Percentiles rank a stretch among this genome's conserved stretches.
Conservation (phyloP, 1,140 invertebrate genomes). For the Alviniconcha marisindica region DNA sequence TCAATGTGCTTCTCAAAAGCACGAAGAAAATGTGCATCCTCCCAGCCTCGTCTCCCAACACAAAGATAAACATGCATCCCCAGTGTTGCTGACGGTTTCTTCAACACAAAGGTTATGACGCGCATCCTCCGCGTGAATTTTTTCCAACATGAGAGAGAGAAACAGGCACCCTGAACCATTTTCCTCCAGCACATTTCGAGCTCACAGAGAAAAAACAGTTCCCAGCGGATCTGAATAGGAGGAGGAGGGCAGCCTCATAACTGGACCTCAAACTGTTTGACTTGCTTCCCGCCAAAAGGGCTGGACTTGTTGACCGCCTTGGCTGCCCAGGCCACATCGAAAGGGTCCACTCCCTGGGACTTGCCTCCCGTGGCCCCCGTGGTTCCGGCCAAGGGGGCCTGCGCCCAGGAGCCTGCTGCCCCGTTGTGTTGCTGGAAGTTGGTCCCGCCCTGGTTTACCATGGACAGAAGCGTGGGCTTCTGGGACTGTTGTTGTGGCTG, state of each 20-base stretch:
- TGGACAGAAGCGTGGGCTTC: slow-evolving; percentile 60
- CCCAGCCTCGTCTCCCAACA: no score
- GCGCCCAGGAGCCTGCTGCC: slow-evolving; percentile 40
- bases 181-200: neutral
- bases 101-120: no score
- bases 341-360: slow-evolving; percentile 81
- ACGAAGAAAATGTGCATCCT: no score
- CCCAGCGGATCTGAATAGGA: neutral
- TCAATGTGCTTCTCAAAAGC: no score
- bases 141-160: no score
- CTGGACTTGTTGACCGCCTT: slow-evolving; percentile 75
- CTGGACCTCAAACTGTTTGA: slow-evolving; percentile 80
- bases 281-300: slow-evolving; percentile 76
- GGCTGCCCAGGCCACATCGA: slow-evolving; percentile 91
- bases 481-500: slow-evolving; percentile 50
- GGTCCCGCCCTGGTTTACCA: slow-evolving; percentile 51
- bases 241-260: slow-evolving; percentile 71
- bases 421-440: slow-evolving; percentile 40
- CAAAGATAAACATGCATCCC: no score
- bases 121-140: no score
- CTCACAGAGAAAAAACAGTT: neutral
- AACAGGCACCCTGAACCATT: no score
- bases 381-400: slow-evolving; percentile 65
- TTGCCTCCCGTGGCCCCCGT: slow-evolving; percentile 33
- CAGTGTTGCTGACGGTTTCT: no score